Base-by-base conservation (phyloP, 2,888 invertebrate species). In the Cordylochernes scorpioides region DNA sequence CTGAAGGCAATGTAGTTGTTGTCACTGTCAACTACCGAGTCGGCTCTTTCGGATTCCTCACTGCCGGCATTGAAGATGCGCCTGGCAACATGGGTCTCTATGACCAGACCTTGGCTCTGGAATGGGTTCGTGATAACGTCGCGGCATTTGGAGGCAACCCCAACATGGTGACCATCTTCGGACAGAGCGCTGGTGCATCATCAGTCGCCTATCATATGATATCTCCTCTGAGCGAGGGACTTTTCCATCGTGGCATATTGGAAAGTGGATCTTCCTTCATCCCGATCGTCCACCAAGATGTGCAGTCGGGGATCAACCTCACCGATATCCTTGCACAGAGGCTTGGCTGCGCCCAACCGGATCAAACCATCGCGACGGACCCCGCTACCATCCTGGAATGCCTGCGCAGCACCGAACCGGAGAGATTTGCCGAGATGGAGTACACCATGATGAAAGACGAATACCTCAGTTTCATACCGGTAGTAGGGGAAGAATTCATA, bases 1-100 rank as follows among this genome's bases (percentile, higher is more conserved):
- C 46, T 3, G 42, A 44, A 32, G 54, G 55, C 37, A 50, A 60
- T 35, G 47, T 60, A 12, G 54, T 60, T 25, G 50, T 60, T 15
- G 59, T 60, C 5, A 50, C 58, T 26, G 53, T 60, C 46, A 55
- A 57, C 42, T 61, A 60, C 40, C 46, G 60, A 9, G 45, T 60
- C 2, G 54, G 54, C 4, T 45, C 53, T 14, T 49, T 61, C 17
- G 60, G 60, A 1, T 38, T 39, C 29, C 13, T 39, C 8, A 18
- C 31, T 16, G 47, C 53, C 26, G 50, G 51, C 28, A 50, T 50
- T 6, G 47, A 50, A 31, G 47, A 63, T 41, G 64, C 65, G 2
- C 57, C 67, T 0, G 68, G 68, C 10, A 69, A 69, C 48, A 64
- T 64, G 53, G 60, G 61, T 1, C 45, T 63, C 21, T 45, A 55